phyloP scores from a whole-genome alignment of 2,888 invertebrate species.

The Caenorhabditis sp. region DNA sequence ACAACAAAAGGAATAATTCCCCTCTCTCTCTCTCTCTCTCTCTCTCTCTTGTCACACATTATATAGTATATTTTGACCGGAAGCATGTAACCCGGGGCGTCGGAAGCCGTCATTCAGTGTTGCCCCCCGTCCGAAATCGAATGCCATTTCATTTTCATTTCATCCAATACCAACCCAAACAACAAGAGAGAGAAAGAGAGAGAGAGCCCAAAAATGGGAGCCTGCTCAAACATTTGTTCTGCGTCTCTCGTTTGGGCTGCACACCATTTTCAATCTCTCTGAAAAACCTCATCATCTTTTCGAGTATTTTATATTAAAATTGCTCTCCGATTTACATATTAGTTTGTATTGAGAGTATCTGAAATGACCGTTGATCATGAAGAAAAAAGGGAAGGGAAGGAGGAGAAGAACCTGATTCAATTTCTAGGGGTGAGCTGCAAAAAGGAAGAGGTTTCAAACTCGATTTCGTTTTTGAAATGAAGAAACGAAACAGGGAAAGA shows the following conservation, averaged over 20 bases:
- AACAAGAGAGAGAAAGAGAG: slow-evolving; percentile 8
- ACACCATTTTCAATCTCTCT: slow-evolving; percentile 24
- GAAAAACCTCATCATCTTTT: slow-evolving; percentile 55
- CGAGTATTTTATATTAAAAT: slow-evolving; percentile 64
- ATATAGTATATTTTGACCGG: slow-evolving; percentile 34
- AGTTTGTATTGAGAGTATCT: slow-evolving; percentile 29
- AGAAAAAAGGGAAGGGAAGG: slow-evolving; percentile 16
- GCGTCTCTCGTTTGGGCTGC: slow-evolving; percentile 17
- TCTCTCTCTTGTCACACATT: slow-evolving; percentile 16
- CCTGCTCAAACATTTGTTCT: slow-evolving; percentile 62
- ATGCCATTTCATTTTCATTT: slow-evolving; percentile 63
- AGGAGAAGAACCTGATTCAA: slow-evolving; percentile 45
- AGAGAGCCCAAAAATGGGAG: slow-evolving; percentile 16
- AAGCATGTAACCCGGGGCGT: slow-evolving; percentile 34
- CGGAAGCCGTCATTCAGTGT: slow-evolving; percentile 55
- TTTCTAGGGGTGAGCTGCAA: slow-evolving; percentile 24
- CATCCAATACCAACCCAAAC: slow-evolving; percentile 49
- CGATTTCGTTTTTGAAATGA: slow-evolving; percentile 49
- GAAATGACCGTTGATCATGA: slow-evolving; percentile 35
- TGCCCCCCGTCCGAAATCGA: slow-evolving; percentile 62
- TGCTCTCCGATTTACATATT: slow-evolving; percentile 58
- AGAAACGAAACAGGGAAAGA: slow-evolving; percentile 1
- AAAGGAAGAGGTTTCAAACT: slow-evolving; percentile 36
- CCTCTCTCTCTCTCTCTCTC: too few species aligned
- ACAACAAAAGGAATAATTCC: not conserved